A percentile compares a stretch with the other conserved stretches of the same genome.
These are phyloP conservation scores for Brevimyrus niger DNA, from an alignment of 2,113 vertebrate species.

Conservation along the genomic window DNA sequence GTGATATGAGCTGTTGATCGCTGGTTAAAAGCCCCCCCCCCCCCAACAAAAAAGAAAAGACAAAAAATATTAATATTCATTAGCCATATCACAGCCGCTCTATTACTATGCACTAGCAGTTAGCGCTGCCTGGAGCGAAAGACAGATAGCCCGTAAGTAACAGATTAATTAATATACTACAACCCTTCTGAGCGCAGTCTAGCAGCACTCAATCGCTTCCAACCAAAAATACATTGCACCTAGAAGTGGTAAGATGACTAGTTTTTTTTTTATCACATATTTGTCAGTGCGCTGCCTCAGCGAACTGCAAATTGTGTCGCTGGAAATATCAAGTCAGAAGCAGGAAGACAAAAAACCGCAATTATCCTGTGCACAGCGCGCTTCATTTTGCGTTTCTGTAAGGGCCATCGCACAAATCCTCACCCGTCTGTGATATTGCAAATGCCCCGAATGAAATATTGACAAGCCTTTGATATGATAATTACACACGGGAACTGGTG, in stretches of 20 bases:
- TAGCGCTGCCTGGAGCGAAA: not conserved
- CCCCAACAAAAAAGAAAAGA: not conserved
- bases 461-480: constrained; percentile 17
- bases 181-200: not conserved
- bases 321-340: constrained; percentile 6
- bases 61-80: not conserved
- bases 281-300: constrained; percentile 37
- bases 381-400: not conserved
- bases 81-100: not conserved
- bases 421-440: not conserved
- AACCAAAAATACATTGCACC: constrained; percentile 4
- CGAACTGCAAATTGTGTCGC: not conserved
- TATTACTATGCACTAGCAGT: not conserved
- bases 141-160: not conserved
- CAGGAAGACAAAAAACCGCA: not conserved
- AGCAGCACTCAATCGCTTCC: not conserved
- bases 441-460: not conserved
- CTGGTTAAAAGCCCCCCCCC: not conserved
- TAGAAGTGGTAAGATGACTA: constrained; percentile 31
- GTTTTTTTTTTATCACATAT: constrained; percentile 49
- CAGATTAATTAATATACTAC: not conserved
- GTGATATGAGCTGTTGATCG: not conserved
- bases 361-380: not conserved
- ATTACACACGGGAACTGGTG: not conserved
- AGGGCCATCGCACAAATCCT: constrained; percentile 1